A percentile compares a stretch with the other conserved stretches of the same genome.
phyloP scores from a whole-genome alignment of 92 coral and sea anemone species.

The Epizoanthus illoricatus region DNA sequence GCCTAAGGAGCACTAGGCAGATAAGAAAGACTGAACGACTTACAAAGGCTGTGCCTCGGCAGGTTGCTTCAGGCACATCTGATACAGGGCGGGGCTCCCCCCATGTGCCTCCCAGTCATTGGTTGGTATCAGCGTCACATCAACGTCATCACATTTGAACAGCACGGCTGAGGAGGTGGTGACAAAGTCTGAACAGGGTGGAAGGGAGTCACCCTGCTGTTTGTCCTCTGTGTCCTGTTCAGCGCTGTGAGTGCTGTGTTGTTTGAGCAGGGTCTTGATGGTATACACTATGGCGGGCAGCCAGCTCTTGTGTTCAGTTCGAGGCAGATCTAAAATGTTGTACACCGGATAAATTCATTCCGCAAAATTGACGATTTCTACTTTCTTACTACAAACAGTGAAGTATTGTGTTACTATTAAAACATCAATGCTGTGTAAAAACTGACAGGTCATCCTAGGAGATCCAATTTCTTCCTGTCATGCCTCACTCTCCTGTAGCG shows the following conservation, averaged over 20 bases:
- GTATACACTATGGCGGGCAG: constrained; percentile 92
- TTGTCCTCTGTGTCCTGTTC: constrained; percentile 38
- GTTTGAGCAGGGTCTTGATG: constrained; percentile 83
- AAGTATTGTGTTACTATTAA: too few relatives aligned
- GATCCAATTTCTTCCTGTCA: too few relatives aligned
- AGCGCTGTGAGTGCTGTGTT: constrained; percentile 50
- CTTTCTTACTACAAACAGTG: too few relatives aligned
- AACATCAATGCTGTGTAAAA: too few relatives aligned
- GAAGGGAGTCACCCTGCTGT: constrained; percentile 45
- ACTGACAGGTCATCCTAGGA: too few relatives aligned
- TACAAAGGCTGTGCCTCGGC: constrained; percentile 79
- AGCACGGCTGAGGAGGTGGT: constrained; percentile 77
- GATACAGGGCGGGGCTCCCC: constrained; percentile 80
- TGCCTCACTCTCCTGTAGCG: too few relatives aligned
- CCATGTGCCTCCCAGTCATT: constrained; percentile 98
- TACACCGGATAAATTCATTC: too few relatives aligned
- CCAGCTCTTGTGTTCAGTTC: constrained; percentile 96
- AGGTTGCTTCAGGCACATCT: constrained; percentile 76
- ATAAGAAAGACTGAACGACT: constrained; percentile 15
- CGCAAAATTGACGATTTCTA: too few relatives aligned
- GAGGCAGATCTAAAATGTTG: constrained; percentile 76
- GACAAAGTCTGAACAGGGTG: constrained; percentile 86
- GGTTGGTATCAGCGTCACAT: constrained; percentile 71
- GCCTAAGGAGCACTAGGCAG: too few relatives aligned
- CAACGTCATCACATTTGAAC: constrained; percentile 83